Conservation (phyloP, 2,888 invertebrate species). For the Leuctra nigra region DNA sequence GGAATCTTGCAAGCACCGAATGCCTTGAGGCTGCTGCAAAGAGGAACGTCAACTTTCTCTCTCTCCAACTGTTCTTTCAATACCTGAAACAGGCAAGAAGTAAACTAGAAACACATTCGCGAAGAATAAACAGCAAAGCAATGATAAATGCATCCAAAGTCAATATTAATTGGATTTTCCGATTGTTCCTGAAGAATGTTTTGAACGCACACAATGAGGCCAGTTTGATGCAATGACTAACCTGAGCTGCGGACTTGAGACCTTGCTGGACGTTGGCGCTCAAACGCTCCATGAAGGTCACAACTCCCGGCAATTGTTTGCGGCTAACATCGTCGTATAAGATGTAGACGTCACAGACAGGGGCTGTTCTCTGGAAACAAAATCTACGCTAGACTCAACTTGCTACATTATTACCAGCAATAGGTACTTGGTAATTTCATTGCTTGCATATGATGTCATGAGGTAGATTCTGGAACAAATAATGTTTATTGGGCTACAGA, state of each 20-base stretch:
- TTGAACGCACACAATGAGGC: no score
- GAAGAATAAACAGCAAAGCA: no score
- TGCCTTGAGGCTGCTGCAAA: conserved; percentile 42
- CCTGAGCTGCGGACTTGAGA: conserved; percentile 33
- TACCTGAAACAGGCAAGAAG: neutral
- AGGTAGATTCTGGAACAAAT: no score
- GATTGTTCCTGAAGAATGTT: no score
- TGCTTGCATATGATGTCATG: no score
- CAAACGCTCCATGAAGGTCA: conserved; percentile 49
- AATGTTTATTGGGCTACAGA: no score
- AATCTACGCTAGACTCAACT: conserved; percentile 29
- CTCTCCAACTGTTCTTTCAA: neutral
- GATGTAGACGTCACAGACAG: conserved; percentile 43
- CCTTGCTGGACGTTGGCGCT: conserved; percentile 34
- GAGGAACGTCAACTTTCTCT: conserved; percentile 34
- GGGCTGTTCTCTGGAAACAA: conserved; percentile 13
- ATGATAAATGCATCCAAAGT: no score
- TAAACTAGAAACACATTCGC: no score
- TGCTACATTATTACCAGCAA: no score
- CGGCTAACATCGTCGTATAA: conserved; percentile 53
- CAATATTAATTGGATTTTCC: no score
- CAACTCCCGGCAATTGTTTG: conserved; percentile 53
- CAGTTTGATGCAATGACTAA: no score
- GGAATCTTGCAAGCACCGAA: conserved; percentile 56
- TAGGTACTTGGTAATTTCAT: no score